These are phyloP conservation scores for Campoletis sonorensis DNA, from an alignment of 1,140 invertebrate genomes.

Conservation along the genomic window DNA sequence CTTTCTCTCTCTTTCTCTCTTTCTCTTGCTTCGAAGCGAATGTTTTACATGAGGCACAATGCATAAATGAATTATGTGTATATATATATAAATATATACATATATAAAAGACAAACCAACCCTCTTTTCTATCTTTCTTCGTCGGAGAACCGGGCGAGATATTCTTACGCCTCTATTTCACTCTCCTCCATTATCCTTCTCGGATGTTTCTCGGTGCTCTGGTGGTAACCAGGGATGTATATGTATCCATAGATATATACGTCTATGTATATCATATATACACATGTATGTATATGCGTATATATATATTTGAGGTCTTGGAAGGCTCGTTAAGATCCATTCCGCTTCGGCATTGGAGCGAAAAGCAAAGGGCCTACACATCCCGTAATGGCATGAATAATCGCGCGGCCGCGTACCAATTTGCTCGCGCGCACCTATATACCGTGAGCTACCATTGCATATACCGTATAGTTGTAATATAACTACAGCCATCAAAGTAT, in stretches of 20 bases:
- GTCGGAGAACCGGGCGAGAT: background rate
- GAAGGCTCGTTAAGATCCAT: constrained; percentile 51
- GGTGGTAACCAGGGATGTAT: constrained; percentile 37
- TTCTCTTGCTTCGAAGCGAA: constrained; percentile 13
- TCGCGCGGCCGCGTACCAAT: constrained; percentile 51
- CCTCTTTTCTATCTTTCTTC: constrained; percentile 41
- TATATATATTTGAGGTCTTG: constrained; percentile 36
- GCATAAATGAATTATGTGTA: constrained; percentile 55
- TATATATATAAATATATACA: constrained; percentile 14
- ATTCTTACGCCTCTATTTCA: constrained; percentile 34
- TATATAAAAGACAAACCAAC: background rate
- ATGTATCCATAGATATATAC: background rate
- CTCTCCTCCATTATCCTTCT: constrained; percentile 37
- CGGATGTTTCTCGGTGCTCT: constrained; percentile 13
- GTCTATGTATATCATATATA: background rate
- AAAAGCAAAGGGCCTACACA: constrained; percentile 49
- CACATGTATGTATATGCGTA: background rate
- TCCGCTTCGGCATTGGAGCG: constrained; percentile 32
- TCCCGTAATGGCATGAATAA: constrained; percentile 55
- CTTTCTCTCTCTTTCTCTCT: no score
- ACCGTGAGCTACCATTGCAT: constrained; percentile 22
- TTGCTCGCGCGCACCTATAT: constrained; percentile 46
- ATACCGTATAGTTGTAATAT: constrained; percentile 29
- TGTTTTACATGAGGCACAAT: constrained; percentile 39
- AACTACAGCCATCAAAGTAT: constrained; percentile 36